Percentiles rank a stretch among this genome's conserved stretches.
Conservation (phyloP, 2,888 invertebrate species). For the Heliconius cydno region DNA sequence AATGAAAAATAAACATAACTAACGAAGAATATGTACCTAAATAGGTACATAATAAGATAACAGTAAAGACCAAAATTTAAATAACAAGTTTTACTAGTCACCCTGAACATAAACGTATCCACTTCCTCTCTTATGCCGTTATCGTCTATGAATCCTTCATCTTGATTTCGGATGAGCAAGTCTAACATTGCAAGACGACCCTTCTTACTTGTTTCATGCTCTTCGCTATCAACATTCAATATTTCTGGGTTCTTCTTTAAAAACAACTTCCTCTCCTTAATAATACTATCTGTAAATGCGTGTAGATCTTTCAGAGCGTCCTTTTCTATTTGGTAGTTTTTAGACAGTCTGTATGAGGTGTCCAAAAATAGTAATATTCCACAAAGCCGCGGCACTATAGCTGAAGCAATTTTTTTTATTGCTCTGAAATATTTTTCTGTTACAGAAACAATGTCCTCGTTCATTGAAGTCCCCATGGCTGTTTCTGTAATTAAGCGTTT, state of each 20-base stretch:
- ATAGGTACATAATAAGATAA: no score
- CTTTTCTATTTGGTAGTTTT: constrained; percentile 2
- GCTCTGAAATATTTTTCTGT: constrained; percentile 74
- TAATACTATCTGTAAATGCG: constrained; percentile 5
- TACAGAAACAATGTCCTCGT: constrained; percentile 58
- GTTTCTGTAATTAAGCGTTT: constrained; percentile 51
- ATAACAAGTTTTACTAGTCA: constrained; percentile 53
- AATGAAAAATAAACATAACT: no score
- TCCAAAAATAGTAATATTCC: constrained; percentile 49
- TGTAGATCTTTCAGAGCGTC: constrained; percentile 15
- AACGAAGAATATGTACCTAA: no score
- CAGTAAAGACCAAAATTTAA: not conserved
- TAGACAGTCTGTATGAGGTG: not conserved
- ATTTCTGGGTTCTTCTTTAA: constrained; percentile 48
- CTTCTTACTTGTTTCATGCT: constrained; percentile 59
- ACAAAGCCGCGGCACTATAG: constrained; percentile 61
- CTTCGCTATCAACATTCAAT: constrained; percentile 35
- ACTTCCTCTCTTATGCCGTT: constrained; percentile 87
- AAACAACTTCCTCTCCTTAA: constrained; percentile 56
- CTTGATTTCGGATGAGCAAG: constrained; percentile 82
- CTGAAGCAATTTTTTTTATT: constrained; percentile 58
- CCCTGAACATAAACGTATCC: constrained; percentile 88
- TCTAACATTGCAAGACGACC: constrained; percentile 84
- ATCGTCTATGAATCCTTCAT: constrained; percentile 81
- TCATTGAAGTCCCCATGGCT: constrained; percentile 84